Percentiles rank a stretch among this genome's conserved stretches.
phyloP scores from a whole-genome alignment of 2,888 invertebrate genomes.

The Hoplodrina ambigua region DNA sequence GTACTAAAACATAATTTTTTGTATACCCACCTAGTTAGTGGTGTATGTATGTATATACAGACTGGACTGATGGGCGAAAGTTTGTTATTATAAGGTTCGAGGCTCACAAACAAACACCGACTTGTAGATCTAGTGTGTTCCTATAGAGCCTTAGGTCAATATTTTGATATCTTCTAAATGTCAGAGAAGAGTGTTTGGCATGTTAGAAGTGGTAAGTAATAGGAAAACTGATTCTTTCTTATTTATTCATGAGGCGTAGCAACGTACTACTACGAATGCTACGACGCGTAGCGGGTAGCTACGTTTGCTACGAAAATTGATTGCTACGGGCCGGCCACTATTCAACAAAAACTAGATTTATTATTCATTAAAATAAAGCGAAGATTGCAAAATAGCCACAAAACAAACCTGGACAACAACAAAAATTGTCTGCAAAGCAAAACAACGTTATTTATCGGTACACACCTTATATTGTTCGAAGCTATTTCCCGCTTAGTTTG shows the following conservation, averaged over 20 bases:
- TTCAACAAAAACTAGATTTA: no score
- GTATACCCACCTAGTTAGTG: no score
- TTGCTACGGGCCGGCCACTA: not conserved
- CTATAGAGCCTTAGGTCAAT: not conserved
- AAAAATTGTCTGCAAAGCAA: conserved; percentile 29
- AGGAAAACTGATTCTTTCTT: not conserved
- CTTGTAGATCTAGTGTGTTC: not conserved
- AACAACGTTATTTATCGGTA: conserved; percentile 61
- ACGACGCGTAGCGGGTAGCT: conserved; percentile 22
- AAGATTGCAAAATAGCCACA: not conserved
- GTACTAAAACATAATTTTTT: no score
- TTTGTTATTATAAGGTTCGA: not conserved
- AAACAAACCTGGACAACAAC: conserved; percentile 1
- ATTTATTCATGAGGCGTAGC: not conserved
- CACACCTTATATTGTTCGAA: conserved; percentile 66
- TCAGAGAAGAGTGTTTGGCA: no score
- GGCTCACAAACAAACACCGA: not conserved
- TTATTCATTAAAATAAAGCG: not conserved
- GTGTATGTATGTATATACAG: no score
- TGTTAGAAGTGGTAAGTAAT: no score
- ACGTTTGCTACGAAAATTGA: conserved; percentile 9
- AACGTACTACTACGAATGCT: not conserved
- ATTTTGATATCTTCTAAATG: not conserved
- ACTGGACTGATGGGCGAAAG: no score
- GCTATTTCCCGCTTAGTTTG: conserved; percentile 72